Evolutionary conservation across 2,113 vertebrate genomes (phyloP), one percentile per base, ranked within the genome.

Genomic region (Uria aalge): DNA sequence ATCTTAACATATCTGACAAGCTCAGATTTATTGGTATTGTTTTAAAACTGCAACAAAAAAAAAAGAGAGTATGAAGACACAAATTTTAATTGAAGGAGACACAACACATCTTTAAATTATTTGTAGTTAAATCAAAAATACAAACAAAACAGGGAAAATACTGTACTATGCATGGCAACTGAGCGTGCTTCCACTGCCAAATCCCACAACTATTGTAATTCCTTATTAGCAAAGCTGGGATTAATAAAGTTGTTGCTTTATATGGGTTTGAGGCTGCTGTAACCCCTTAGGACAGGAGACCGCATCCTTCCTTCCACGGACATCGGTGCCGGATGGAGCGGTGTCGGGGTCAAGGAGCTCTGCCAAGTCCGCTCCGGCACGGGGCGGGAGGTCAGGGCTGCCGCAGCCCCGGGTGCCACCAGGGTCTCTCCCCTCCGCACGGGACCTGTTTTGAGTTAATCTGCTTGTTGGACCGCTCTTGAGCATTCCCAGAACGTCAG

Each of bases 241-340:
- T 98, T 98, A 99, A 99, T 99, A 98, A 99, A 97, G 94, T 36
- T 62, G 76, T 92, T 98, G 97, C 96, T 98, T 82, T 95, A 67
- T 95, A 96, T 40, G 92, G 95, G 82, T 87, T 96, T 95, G 97
- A 97, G 97, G 90, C 76, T 85, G 88, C 96, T 93, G 96, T 23
- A 96, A 95, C 88, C 98, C 98, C 98, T 95, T 2, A 97, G 98
- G 98, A 99, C 97, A 97, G 85, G 93, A 98, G 96, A 98, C 99
- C 97, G 97, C 98, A 99, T 99, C 98, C 98, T 99, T 99, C 98
- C 99, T 99, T 97, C 98, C 98, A 98, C 98, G 90, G 94, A 98
- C 98, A 88, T 78, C 47, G 92, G 97, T 84, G 97, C 98, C 98
- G 98, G 98, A 98, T 98, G 98, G 96, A 96, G 96, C 96, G 53